phyloP scores from a whole-genome alignment of 2,113 vertebrate genomes.

The Phoxinus phoxinus region DNA sequence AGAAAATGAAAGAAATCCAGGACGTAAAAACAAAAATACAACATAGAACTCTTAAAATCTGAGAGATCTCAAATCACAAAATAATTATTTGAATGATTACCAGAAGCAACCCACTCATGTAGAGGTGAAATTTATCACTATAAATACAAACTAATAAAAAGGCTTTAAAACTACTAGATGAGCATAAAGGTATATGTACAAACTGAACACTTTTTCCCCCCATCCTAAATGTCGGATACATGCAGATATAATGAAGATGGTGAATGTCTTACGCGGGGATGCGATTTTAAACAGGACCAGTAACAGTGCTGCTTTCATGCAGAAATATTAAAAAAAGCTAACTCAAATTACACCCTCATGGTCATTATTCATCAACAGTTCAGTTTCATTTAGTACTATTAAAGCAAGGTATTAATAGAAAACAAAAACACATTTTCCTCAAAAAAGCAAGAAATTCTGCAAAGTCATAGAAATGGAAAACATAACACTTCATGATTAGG shows the following conservation, averaged over 20 bases:
- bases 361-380: not conserved
- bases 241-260: conserved; percentile 63
- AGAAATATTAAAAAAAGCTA: conserved; percentile 59
- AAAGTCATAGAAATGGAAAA: not conserved
- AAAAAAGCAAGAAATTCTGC: not conserved
- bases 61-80: not conserved
- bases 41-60: not conserved
- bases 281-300: conserved; percentile 43
- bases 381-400: conserved; percentile 6
- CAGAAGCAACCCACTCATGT: conserved; percentile 62
- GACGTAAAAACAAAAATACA: conserved; percentile 20
- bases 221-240: conserved; percentile 69
- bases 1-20: conserved; percentile 19
- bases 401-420: not conserved
- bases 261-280: conserved; percentile 52
- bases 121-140: conserved; percentile 59
- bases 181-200: conserved; percentile 74
- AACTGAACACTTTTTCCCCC: conserved; percentile 63
- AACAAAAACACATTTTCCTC: not conserved
- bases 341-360: not conserved
- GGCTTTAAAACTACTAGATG: conserved; percentile 65
- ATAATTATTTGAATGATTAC: conserved; percentile 33
- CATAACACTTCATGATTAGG: conserved; percentile 8
- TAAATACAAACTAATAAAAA: conserved; percentile 76
- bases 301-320: conserved; percentile 47